phyloP scores from a whole-genome alignment of 35 echinoderm and acorn worm genomes.

The Ophioderma brevispina region DNA sequence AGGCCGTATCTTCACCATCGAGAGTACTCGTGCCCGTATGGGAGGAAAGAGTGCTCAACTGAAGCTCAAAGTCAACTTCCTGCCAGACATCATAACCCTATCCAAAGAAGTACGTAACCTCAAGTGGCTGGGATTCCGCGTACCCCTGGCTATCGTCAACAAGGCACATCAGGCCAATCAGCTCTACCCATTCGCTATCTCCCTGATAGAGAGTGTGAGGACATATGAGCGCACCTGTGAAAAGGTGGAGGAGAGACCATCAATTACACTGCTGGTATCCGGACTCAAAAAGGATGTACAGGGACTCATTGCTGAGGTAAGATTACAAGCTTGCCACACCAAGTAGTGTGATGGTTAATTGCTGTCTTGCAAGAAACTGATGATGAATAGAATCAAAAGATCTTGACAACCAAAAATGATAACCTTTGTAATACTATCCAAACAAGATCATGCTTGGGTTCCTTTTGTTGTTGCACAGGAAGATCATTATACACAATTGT shows the following conservation, averaged over 20 bases:
- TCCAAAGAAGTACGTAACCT: conserved; percentile 99
- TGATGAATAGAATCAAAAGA: no score
- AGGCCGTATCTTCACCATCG: conserved; percentile 98
- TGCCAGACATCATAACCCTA: conserved; percentile 97
- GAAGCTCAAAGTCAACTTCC: conserved; percentile 98
- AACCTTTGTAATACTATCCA: no score
- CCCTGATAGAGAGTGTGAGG: conserved; percentile 94
- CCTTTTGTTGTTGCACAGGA: no score
- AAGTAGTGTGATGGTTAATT: no score
- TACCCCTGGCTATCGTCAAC: conserved; percentile 97
- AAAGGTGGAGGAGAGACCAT: conserved; percentile 92
- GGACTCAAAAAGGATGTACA: conserved; percentile 97
- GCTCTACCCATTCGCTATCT: conserved; percentile 99
- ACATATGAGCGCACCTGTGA: conserved; percentile 95
- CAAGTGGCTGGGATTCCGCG: conserved; percentile 98
- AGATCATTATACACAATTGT: no score
- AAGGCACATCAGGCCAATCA: conserved; percentile 99
- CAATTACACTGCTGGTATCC: conserved; percentile 89
- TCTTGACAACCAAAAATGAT: no score
- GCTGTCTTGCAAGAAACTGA: no score
- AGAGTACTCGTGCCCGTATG: conserved; percentile 69
- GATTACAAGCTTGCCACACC: no score
- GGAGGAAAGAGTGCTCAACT: conserved; percentile 65
- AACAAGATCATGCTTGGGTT: no score
- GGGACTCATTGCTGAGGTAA: conserved; percentile 93